phyloP scores from a whole-genome alignment of 64 coral and sea anemone species.

The Exaiptasia diaphana region DNA sequence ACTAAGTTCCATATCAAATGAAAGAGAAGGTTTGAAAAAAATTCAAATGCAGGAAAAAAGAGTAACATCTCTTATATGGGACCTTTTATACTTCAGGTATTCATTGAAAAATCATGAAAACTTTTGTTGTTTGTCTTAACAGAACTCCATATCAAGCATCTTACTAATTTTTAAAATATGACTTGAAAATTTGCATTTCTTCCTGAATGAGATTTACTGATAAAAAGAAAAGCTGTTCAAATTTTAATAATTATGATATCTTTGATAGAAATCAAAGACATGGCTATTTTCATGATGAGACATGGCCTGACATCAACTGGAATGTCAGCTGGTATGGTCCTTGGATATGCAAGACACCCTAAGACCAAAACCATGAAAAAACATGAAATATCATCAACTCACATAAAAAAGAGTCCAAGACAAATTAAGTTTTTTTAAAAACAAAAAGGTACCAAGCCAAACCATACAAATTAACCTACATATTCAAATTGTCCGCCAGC shows the following conservation, averaged over 20 bases:
- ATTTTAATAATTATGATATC: background rate
- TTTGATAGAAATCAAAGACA: slow-evolving; percentile 44
- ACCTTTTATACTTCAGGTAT: slow-evolving; percentile 54
- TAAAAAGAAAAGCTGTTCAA: background rate
- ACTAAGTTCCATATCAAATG: background rate
- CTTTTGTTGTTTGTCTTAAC: background rate
- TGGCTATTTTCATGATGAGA: slow-evolving; percentile 38
- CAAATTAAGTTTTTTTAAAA: background rate
- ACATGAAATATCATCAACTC: background rate
- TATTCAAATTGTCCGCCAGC: no score
- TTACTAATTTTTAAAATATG: background rate
- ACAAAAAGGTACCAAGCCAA: slow-evolving; percentile 9
- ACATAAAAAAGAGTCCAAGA: slow-evolving; percentile 1
- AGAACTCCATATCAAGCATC: background rate
- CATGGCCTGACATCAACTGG: slow-evolving; percentile 33
- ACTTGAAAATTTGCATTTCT: background rate
- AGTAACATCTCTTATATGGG: slow-evolving; percentile 63
- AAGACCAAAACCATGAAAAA: slow-evolving; percentile 18
- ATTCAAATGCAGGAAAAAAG: slow-evolving; percentile 65
- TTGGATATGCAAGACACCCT: slow-evolving; percentile 12
- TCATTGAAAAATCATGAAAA: background rate
- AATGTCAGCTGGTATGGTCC: background rate
- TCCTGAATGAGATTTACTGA: background rate
- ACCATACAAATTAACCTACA: no score
- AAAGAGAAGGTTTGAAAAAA: slow-evolving; percentile 37